Evolutionary conservation across 1,140 invertebrate genomes (phyloP), one percentile per base, ranked within the genome.

Genomic region (Bombyx mori): DNA sequence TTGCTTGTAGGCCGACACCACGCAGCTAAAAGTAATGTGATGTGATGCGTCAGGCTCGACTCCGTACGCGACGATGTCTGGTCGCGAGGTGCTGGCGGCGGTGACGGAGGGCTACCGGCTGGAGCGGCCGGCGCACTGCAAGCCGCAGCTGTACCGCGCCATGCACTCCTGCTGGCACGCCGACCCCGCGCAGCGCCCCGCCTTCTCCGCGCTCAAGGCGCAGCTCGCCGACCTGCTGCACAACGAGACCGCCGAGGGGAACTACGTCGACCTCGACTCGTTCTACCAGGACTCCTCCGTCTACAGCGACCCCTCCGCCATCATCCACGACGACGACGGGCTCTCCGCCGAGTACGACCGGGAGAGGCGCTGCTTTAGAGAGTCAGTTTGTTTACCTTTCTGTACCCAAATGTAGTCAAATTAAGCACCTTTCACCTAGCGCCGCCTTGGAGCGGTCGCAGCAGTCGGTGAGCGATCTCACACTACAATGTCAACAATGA

Each of bases 11-110:
- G 4, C 2, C 26, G 26, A 35, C 26, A 35, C 26, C 26, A 35
- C 26, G 4, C 26, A 35, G 4, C 26, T 18, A 35, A 35, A 35
- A 35, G 26, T 35, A 35, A 35, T 35, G 26, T 35, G n/a, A 26
- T 51, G 22, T 51, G 26, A 9, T 8, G 8, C 42, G 6, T 9
- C 62, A 95, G 94, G 94, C 58, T 95, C 93, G 22, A 95, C 94
- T 68, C 94, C 94, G 1, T 96, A 95, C 77, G 92, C 93, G 22
- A 92, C 93, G 48, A 92, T 95, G 90, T 92, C 92, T 18, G 94
- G 94, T 0, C 88, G 93, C 1, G 93, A 95, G 74, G 94, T 95
- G 9, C 92, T 95, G 79, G 88, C 92, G 2, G 90, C 91, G 50
- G 93, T 95, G 48, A 91, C 93, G 10, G 92, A 92, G 62, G 94